Percentiles rank a stretch among this genome's conserved stretches.
Conservation (phyloP, 2,888 invertebrate species). For the Belgica antarctica region DNA sequence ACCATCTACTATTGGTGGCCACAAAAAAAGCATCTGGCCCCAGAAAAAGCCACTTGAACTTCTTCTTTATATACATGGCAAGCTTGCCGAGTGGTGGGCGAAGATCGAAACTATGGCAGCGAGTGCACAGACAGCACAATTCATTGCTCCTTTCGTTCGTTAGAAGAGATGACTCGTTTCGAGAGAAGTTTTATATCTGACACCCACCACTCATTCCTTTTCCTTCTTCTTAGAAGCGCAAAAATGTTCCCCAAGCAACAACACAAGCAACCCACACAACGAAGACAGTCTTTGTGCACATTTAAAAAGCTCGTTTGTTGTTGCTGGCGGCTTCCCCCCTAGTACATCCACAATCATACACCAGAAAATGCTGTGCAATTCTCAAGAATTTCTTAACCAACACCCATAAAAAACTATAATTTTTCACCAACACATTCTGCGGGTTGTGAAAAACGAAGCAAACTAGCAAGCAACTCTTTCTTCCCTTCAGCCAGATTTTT, state of each 20-base stretch:
- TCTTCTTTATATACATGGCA: constrained; percentile 34
- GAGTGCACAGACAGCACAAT: background rate
- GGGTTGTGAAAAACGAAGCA: constrained; percentile 22
- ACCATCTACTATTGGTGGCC: constrained; percentile 42
- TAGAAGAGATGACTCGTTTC: no score
- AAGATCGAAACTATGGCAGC: no score
- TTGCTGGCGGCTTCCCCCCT: constrained; percentile 8
- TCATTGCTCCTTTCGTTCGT: constrained; percentile 6
- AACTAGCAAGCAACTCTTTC: background rate
- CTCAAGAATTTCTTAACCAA: constrained; percentile 27
- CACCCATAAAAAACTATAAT: constrained; percentile 31
- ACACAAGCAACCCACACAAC: background rate
- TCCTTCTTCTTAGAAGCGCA: constrained; percentile 7
- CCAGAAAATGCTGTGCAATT: constrained; percentile 3
- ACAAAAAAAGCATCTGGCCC: constrained; percentile 18
- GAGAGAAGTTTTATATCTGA: no score
- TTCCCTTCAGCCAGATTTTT: background rate
- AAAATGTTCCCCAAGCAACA: background rate
- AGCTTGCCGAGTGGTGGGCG: background rate
- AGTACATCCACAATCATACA: constrained; percentile 16
- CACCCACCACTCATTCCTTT: constrained; percentile 19
- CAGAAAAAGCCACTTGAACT: constrained; percentile 43
- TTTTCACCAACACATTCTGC: constrained; percentile 37
- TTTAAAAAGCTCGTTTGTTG: constrained; percentile 31
- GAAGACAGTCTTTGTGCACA: constrained; percentile 7